Conservation (phyloP, 2,888 invertebrate species). For the Catocala fraxini region DNA sequence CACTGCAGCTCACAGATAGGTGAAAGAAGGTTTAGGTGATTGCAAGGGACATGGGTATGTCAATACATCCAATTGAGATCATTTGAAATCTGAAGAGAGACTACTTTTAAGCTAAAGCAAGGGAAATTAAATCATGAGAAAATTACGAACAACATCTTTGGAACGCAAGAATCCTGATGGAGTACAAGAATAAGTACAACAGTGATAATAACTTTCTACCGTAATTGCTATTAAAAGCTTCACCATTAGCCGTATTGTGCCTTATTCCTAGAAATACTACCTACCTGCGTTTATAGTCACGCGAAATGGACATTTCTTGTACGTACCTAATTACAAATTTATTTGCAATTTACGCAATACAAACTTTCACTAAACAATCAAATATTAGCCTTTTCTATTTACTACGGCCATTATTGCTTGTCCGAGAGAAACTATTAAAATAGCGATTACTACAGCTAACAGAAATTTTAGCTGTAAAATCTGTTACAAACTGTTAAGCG, state of each 20-base stretch:
- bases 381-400: conserved; percentile 2
- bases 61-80: too few species aligned
- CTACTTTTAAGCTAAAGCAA: too few species aligned
- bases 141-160: too few species aligned
- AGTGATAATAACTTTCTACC: background rate
- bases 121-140: too few species aligned
- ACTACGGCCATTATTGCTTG: background rate
- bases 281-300: background rate
- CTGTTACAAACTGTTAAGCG: background rate
- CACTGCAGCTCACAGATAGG: too few species aligned
- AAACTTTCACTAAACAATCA: conserved; percentile 5
- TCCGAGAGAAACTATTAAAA: conserved; percentile 1
- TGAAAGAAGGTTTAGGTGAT: too few species aligned
- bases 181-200: background rate
- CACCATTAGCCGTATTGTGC: background rate
- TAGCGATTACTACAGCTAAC: background rate
- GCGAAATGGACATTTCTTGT: conserved; percentile 1
- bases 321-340: conserved; percentile 7
- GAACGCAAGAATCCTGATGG: too few species aligned
- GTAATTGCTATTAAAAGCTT: background rate
- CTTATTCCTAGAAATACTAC: background rate
- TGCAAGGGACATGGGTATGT: too few species aligned
- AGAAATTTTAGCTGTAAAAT: background rate
- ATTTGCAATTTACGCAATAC: conserved; percentile 3
- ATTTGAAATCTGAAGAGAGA: too few species aligned